Base-by-base conservation (phyloP, 2,113 vertebrate genomes). In the Rhynchomys soricoides region DNA sequence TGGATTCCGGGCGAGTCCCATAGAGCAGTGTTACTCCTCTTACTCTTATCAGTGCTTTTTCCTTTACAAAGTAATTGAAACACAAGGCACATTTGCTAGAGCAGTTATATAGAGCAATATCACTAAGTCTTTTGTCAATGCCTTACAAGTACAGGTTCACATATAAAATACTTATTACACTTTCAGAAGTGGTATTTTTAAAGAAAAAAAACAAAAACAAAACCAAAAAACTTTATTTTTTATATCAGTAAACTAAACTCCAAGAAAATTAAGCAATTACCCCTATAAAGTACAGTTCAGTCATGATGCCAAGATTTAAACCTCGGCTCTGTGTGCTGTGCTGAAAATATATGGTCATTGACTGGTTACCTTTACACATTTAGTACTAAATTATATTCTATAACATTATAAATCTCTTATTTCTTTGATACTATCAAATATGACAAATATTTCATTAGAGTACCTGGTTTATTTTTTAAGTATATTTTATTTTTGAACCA, bases 241-340 rank as follows among this genome's bases (percentile, higher is more conserved):
- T 64, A 62, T 0, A 52, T 43, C 4, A 91, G n/a, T 50, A 70
- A 92, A 48, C 55, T 43, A 45, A 62, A 45, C 11, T 34, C 10
- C 68, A 93, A 82, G 34, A 8, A 48, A 83, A 90, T 59, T 70
- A 52, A 81, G 16, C 37, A 86, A 26, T 1, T 11, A 34, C 26
- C 1, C 2, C 17, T 22, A 17, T 22, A 3, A 45, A 43, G 45
- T 16, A 43, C 7, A 70, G 43, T 11, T 79, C 13, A 75, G 3
- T 4, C 15, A 85, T 21, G 15, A 85, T 34, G 40, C 59, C 2
- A 66, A 52, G 12, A 70, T 79, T 59, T 52, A 64, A 73, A 81
- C 6, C 9, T 52, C 5, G 13, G 26, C 1, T 13, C 1, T 71
- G 9, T 26, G 0, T 85, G 17, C 13, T 17, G 5, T 15, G 15